Conservation (phyloP, 2,113 vertebrate species). For the Todiramphus chloris region DNA sequence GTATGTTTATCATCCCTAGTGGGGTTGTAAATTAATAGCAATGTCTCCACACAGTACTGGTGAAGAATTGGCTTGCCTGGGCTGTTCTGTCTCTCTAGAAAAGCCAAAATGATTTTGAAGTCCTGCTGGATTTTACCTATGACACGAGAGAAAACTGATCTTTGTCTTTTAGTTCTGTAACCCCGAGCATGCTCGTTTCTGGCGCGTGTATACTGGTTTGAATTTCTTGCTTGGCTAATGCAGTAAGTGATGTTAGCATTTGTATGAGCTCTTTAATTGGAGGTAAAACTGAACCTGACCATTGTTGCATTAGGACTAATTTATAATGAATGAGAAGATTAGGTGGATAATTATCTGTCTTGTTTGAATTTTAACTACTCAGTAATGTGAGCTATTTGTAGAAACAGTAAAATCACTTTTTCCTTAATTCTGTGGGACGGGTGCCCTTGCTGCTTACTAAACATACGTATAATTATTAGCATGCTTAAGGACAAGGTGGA, state of each 20-base stretch:
- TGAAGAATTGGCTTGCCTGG: neutral
- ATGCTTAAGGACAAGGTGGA: neutral
- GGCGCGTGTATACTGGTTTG: neutral
- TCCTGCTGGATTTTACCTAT: neutral
- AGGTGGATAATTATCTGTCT: neutral
- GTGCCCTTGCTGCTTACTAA: neutral
- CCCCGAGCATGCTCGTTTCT: neutral
- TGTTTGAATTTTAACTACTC: neutral
- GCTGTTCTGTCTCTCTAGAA: neutral
- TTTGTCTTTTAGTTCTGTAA: neutral
- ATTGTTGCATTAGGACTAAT: neutral
- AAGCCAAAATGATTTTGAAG: neutral
- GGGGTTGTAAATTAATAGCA: neutral
- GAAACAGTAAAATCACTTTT: neutral
- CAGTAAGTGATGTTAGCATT: neutral
- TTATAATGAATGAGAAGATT: neutral
- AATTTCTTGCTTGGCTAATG: neutral
- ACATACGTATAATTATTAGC: neutral
- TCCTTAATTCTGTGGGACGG: neutral
- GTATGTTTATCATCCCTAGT: accelerated
- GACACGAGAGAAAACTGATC: neutral
- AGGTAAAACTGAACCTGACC: neutral
- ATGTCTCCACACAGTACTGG: neutral
- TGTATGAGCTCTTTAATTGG: neutral
- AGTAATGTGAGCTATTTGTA: neutral